Percentiles rank a stretch among this genome's conserved stretches.
Evolutionary conservation across 1,140 invertebrate genomes (phyloP).

Genomic region (Nilaparvata lugens): DNA sequence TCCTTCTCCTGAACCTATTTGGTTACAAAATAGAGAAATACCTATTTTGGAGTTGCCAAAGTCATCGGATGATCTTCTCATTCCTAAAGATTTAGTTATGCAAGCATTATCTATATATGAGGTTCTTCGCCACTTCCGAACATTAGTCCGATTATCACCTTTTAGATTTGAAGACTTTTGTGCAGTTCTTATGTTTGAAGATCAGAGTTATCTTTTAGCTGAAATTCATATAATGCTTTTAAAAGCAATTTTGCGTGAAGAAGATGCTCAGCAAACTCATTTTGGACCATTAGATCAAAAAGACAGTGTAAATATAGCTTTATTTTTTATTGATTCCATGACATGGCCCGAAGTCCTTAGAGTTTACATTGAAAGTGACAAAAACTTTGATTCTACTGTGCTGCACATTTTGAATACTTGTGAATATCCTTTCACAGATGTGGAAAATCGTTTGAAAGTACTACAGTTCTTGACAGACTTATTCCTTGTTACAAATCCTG

Average conservation of each 20-base stretch:
- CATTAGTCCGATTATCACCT: conserved; percentile 80
- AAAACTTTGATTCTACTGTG: conserved; percentile 61
- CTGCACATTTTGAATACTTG: conserved; percentile 54
- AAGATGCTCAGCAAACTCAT: conserved; percentile 88
- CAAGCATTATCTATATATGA: conserved; percentile 83
- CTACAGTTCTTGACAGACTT: conserved; percentile 88
- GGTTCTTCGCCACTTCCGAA: conserved; percentile 83
- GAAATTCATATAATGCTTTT: conserved; percentile 90
- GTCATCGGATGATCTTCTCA: conserved; percentile 82
- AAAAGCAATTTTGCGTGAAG: conserved; percentile 84
- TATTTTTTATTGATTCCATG: conserved; percentile 86
- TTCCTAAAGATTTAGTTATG: conserved; percentile 70
- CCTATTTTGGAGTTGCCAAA: conserved; percentile 68
- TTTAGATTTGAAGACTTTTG: conserved; percentile 96
- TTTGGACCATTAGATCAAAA: conserved; percentile 94
- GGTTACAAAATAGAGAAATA: conserved; percentile 67
- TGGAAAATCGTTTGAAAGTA: conserved; percentile 76
- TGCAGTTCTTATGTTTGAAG: conserved; percentile 80
- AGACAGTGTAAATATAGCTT: conserved; percentile 87
- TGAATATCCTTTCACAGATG: conserved; percentile 82
- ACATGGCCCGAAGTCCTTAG: conserved; percentile 90
- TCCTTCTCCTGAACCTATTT: conserved; percentile 77
- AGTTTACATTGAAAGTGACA: conserved; percentile 82
- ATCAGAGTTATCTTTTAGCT: conserved; percentile 79
- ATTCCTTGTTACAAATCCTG: conserved; percentile 86